Percentiles rank a stretch among this genome's conserved stretches.
Evolutionary conservation across 2,797 vertebrate genomes (phyloP).

Genomic region (Eupleurogrammus muticus): DNA sequence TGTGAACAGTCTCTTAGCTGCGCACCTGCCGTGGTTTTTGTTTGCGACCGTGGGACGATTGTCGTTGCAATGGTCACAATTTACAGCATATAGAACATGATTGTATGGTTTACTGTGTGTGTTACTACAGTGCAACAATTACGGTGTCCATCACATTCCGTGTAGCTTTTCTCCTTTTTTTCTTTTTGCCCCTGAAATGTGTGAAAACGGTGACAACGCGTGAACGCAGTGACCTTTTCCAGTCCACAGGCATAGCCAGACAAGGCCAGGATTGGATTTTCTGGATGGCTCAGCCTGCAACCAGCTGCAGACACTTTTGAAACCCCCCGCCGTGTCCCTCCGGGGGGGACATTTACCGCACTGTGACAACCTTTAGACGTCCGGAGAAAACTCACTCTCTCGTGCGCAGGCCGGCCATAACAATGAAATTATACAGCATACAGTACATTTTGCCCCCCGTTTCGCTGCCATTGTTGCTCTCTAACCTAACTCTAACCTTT

Average conservation of each 20-base stretch:
- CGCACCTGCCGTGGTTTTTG: too few species aligned
- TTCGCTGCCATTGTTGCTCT: constrained; percentile 62
- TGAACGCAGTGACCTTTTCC: constrained; percentile 44
- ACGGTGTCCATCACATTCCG: constrained; percentile 27
- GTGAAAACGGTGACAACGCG: constrained; percentile 27
- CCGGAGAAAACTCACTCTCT: constrained; percentile 58
- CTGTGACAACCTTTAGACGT: constrained; percentile 68
- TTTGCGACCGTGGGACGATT: too few species aligned
- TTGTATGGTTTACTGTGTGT: constrained; percentile 19
- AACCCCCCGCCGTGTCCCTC: constrained; percentile 57
- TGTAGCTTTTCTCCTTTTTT: constrained; percentile 9
- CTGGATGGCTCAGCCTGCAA: constrained; percentile 34
- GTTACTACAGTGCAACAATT: constrained; percentile 5
- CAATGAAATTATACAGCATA: constrained; percentile 72
- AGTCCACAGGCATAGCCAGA: too few species aligned
- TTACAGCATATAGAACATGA: constrained; percentile 11
- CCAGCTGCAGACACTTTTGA: constrained; percentile 52
- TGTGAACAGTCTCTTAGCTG: too few species aligned
- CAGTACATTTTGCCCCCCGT: constrained; percentile 62
- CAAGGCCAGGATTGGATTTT: constrained; percentile 49
- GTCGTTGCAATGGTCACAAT: not conserved
- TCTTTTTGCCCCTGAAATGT: constrained; percentile 5
- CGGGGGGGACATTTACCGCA: constrained; percentile 59
- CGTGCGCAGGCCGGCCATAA: constrained; percentile 53
- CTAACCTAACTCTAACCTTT: constrained; percentile 65